Evolutionary conservation across 1,140 invertebrate species (phyloP).

Genomic region (Helicoverpa armigera): DNA sequence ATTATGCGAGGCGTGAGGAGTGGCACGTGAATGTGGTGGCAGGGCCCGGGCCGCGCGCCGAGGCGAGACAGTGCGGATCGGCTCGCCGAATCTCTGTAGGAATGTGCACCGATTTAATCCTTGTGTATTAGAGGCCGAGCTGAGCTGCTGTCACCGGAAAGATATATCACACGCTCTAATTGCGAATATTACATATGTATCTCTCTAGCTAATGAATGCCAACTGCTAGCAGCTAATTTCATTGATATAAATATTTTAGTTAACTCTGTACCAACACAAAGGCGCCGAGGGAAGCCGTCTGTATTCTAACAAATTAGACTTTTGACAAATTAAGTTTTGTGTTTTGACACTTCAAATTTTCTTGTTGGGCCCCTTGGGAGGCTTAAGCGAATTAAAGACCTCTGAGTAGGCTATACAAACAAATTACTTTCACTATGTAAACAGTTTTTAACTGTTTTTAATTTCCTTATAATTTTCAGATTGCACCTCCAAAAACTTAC

Average conservation of each 20-base stretch:
- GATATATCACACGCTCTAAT: constrained; percentile 66
- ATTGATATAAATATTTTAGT: constrained; percentile 28
- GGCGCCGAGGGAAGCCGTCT: not conserved
- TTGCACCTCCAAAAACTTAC: not conserved
- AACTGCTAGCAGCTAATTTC: constrained; percentile 31
- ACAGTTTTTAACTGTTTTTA: constrained; percentile 9
- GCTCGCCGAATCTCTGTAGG: constrained; percentile 53
- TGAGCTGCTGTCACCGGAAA: constrained; percentile 57
- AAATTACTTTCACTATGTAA: constrained; percentile 27
- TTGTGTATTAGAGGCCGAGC: constrained; percentile 53
- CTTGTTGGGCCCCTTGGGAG: not conserved
- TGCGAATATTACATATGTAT: constrained; percentile 56
- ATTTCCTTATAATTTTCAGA: not conserved
- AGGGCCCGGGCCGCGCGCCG: not conserved
- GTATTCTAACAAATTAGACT: constrained; percentile 24
- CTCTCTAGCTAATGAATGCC: constrained; percentile 41
- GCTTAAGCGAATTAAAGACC: constrained; percentile 15
- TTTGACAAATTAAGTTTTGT: constrained; percentile 38
- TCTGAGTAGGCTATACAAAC: constrained; percentile 19
- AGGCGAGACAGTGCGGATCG: not conserved
- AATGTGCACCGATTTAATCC: constrained; percentile 62
- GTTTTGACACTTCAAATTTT: constrained; percentile 34
- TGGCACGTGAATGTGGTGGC: constrained; percentile 11
- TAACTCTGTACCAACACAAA: constrained; percentile 13
- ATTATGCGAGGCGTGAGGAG: not conserved